A percentile compares a stretch with the other conserved stretches of the same genome.
Evolutionary conservation across 2,888 invertebrate genomes (phyloP).

Genomic region (Diachrysia chrysitis): DNA sequence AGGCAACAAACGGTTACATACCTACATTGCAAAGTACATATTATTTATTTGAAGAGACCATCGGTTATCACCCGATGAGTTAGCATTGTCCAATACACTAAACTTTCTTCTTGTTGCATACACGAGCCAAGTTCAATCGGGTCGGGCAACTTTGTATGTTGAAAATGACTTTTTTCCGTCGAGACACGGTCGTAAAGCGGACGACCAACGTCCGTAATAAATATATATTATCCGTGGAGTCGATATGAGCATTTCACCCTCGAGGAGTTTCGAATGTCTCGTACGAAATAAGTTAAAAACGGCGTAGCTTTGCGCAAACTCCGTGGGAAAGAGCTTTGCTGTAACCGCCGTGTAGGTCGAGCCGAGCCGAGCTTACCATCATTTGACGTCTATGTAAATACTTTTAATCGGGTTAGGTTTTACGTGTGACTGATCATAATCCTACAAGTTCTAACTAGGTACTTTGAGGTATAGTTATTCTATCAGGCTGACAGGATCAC

Average conservation of each 20-base stretch:
- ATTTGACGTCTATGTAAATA: slow-evolving; percentile 41
- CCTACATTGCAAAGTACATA: slow-evolving; percentile 37
- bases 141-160: slow-evolving; percentile 36
- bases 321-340: slow-evolving; percentile 64
- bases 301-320: slow-evolving; percentile 72
- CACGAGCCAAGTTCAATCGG: slow-evolving; percentile 7
- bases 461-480: no score
- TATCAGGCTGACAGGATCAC: no score
- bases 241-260: slow-evolving; percentile 62
- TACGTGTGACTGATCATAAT: slow-evolving; percentile 18
- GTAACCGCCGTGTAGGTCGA: slow-evolving; percentile 18
- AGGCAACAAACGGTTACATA: slow-evolving; percentile 34
- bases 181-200: slow-evolving; percentile 61
- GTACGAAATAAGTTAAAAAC: slow-evolving; percentile 72
- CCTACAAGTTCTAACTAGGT: no score
- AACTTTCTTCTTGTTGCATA: slow-evolving; percentile 27
- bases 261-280: slow-evolving; percentile 65
- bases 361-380: slow-evolving; percentile 50
- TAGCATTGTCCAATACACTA: slow-evolving; percentile 30
- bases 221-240: slow-evolving; percentile 64
- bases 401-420: slow-evolving; percentile 8
- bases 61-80: slow-evolving; percentile 36
- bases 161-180: slow-evolving; percentile 49
- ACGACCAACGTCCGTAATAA: slow-evolving; percentile 61
- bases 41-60: slow-evolving; percentile 49